Conservation (phyloP, 2,797 vertebrate species). For the Halcyon badia region DNA sequence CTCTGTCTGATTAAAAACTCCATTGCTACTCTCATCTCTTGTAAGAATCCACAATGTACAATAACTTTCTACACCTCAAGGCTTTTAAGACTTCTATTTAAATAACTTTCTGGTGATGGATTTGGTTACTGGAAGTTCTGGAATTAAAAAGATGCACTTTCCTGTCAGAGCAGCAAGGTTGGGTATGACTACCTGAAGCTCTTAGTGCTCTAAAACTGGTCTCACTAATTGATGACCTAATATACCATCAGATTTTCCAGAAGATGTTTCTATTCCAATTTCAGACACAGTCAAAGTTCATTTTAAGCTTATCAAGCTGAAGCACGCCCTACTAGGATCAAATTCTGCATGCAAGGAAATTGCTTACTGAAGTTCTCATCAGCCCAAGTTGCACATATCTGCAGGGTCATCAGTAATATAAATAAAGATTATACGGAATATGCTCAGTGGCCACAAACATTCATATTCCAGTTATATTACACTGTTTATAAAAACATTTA, state of each 20-base stretch:
- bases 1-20: not conserved
- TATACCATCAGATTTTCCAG: not conserved
- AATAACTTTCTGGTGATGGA: not conserved
- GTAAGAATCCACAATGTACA: not conserved
- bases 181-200: not conserved
- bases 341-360: not conserved
- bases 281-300: not conserved
- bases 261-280: not conserved
- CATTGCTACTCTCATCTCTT: not conserved
- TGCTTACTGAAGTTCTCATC: not conserved
- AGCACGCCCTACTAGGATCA: not conserved
- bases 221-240: constrained; percentile 22
- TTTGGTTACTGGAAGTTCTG: not conserved
- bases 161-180: not conserved
- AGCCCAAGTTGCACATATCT: not conserved
- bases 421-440: not conserved
- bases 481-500: not conserved
- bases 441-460: not conserved
- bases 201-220: not conserved
- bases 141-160: not conserved
- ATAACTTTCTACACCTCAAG: not conserved
- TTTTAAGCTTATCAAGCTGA: constrained; percentile 35
- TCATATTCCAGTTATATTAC: not conserved
- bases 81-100: constrained; percentile 29
- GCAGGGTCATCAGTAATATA: not conserved